Conservation (phyloP, 2,113 vertebrate genomes). For the Charina bottae region DNA sequence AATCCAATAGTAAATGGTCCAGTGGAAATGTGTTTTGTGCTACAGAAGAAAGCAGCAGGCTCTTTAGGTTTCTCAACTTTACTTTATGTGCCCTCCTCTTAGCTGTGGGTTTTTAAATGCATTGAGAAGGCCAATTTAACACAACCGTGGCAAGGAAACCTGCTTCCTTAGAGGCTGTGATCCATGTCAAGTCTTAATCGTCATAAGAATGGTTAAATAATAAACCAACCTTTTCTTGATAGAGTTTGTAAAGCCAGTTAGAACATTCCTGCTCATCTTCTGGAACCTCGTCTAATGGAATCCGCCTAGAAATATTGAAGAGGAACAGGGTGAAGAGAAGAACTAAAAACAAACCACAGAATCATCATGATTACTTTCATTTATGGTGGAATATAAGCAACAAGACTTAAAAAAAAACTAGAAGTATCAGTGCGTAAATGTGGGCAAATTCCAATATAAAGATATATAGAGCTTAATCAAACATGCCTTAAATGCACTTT, state of each 20-base stretch:
- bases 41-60: not conserved
- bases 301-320: constrained; percentile 78
- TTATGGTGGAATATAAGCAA: accelerated
- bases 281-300: constrained; percentile 89
- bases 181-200: not conserved
- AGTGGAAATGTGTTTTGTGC: not conserved
- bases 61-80: not conserved
- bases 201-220: not conserved
- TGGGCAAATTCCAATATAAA: not conserved
- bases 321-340: constrained; percentile 20
- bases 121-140: constrained; percentile 4
- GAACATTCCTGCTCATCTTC: constrained; percentile 87
- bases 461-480: not conserved
- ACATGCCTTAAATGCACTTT: not conserved
- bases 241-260: constrained; percentile 92
- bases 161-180: not conserved
- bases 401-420: not conserved
- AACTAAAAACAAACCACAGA: not conserved
- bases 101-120: not conserved
- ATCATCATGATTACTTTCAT: not conserved
- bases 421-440: not conserved
- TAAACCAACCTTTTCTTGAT: constrained; percentile 91
- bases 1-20: not conserved
- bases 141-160: not conserved
- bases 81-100: not conserved